phyloP scores from a whole-genome alignment of 2,113 vertebrate genomes.

The Plecturocebus donacophilus region DNA sequence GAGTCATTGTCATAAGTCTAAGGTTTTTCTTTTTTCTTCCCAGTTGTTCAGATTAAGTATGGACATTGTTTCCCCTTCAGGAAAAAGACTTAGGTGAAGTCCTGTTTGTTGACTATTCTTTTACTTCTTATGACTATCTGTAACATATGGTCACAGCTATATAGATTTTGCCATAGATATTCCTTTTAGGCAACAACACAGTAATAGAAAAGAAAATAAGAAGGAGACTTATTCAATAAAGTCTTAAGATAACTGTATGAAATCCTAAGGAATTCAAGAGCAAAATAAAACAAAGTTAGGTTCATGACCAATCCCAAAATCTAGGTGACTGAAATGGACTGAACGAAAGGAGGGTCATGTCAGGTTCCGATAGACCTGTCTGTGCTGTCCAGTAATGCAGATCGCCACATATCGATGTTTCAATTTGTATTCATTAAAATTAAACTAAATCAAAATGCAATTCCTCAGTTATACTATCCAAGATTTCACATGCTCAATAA shows the following conservation, averaged over 20 bases:
- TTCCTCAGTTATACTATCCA: background rate
- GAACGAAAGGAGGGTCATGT: background rate
- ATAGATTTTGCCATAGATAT: background rate
- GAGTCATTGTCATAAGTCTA: background rate
- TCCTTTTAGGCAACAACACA: background rate
- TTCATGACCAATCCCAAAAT: background rate
- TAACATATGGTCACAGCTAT: background rate
- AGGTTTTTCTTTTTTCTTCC: background rate
- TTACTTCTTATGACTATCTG: background rate
- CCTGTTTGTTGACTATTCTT: background rate
- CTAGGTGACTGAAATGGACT: background rate
- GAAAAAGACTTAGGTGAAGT: background rate
- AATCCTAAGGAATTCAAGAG: background rate
- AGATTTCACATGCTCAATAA: background rate
- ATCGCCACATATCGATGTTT: background rate
- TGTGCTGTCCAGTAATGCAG: background rate
- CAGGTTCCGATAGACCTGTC: background rate
- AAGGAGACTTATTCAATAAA: background rate
- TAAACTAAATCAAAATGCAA: background rate
- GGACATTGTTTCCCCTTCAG: background rate
- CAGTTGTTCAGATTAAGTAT: background rate
- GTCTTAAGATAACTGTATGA: background rate
- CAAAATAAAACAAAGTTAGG: background rate
- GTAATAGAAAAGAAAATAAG: background rate
- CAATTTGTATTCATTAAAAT: background rate